Evolutionary conservation across 2,113 vertebrate species (phyloP).

Genomic region (Cettia cetti): DNA sequence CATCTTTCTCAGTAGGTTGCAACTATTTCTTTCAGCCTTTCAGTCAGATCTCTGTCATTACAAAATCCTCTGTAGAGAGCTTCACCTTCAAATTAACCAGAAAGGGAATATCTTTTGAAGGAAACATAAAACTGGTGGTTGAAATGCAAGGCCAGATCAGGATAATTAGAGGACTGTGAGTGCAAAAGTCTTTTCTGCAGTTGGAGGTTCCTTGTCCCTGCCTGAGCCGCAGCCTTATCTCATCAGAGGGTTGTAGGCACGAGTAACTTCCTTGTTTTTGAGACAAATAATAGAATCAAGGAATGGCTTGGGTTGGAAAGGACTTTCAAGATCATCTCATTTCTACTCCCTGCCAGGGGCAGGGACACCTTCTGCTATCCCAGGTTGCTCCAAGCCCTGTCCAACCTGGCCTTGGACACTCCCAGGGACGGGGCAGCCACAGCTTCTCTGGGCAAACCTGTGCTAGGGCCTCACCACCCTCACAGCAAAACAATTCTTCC

Average conservation of each 20-base stretch:
- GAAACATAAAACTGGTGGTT: not conserved
- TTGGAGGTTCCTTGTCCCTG: not conserved
- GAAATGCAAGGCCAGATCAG: not conserved
- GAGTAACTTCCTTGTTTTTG: not conserved
- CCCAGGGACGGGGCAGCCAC: not conserved
- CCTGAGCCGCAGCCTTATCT: not conserved
- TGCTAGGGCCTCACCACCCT: not conserved
- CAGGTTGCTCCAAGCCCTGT: not conserved
- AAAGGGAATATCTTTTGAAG: not conserved
- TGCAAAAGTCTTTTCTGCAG: not conserved
- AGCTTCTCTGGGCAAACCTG: not conserved
- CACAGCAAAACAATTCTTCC: not conserved
- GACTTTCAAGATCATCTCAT: not conserved
- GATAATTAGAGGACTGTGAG: not conserved
- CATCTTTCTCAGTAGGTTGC: not conserved
- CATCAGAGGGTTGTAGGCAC: not conserved
- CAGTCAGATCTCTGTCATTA: not conserved
- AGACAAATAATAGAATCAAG: not conserved
- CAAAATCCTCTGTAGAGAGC: not conserved
- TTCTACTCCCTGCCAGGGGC: accelerated
- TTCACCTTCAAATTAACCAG: not conserved
- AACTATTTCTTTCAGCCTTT: not conserved
- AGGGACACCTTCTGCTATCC: not conserved
- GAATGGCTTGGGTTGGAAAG: not conserved
- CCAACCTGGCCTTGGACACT: not conserved